Conservation (phyloP, 2,113 vertebrate species). For the Phyllopteryx taeniolatus region DNA sequence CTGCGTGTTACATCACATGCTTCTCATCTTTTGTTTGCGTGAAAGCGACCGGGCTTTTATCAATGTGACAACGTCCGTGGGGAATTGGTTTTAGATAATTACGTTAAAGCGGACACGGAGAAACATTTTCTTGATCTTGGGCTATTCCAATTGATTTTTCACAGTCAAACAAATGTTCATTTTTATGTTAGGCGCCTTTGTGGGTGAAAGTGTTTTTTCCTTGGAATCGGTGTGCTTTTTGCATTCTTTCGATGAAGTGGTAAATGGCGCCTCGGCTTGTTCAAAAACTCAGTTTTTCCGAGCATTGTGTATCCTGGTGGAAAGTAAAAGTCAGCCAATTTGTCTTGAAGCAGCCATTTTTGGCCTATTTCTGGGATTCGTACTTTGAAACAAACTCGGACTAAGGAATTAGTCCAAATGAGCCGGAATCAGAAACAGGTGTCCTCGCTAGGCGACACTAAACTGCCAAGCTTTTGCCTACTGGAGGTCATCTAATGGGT, state of each 20-base stretch:
- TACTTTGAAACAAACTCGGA: no score
- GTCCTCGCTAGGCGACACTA: no score
- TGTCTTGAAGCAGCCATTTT: no score
- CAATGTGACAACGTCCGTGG: background rate
- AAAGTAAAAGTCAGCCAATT: no score
- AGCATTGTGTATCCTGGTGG: no score
- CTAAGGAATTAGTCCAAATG: no score
- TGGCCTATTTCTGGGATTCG: no score
- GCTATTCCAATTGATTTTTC: background rate
- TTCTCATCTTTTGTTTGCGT: background rate
- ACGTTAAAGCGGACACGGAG: background rate
- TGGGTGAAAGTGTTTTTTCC: background rate
- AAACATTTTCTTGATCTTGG: background rate
- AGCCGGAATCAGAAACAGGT: no score
- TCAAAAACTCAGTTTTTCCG: no score
- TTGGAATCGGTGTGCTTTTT: background rate
- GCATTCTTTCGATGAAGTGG: background rate
- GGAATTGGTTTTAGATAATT: background rate
- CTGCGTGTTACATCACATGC: slow-evolving; percentile 7
- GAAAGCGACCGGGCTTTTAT: background rate
- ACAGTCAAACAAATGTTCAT: background rate
- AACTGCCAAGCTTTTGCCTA: no score
- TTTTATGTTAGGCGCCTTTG: background rate
- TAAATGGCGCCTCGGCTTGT: background rate
- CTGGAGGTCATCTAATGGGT: no score